Evolutionary conservation across 64 coral and sea anemone species (phyloP), one percentile per base, ranked within the genome.

Genomic region (Astreopora myriophthalma): DNA sequence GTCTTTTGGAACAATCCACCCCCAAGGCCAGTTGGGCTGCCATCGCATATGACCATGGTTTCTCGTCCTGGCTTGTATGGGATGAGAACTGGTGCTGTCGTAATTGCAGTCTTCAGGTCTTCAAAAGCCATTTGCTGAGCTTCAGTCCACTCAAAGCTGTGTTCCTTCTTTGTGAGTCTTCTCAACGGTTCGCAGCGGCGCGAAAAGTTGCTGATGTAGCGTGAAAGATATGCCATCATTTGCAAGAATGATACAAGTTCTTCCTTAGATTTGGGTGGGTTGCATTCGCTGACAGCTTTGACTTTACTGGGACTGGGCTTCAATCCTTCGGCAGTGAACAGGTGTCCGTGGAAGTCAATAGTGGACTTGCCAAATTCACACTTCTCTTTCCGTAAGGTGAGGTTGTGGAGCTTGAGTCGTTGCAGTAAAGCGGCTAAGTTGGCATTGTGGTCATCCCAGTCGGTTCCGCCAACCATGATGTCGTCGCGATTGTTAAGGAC

Each of bases 401-500:
- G 24, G 64, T 74, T 85, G 68, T 92, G 68, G 24, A 29, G 10
- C 81, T 73, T 8, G 1, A 85, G 26, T 92, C 79, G 9, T 46
- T 92, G 72, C 0, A 73, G 34, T 36, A 92, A 32, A 72, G 51
- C 52, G 6, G 28, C 31, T 8, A 86, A 34, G 65, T 71, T 85
- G 9, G 17, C 20, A 22, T 92, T 63, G 23, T 91, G 89, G 44
- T 93, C 84, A 0, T 76, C 71, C 42, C 39, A 40, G 74, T 93
- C 36, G 35, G 12, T 11, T 74, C 83, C 69, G 12, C 70, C 91
- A 11, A 93, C 63, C 70, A 93, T 48, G 17, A 93, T 87, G 40
- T 87, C 83, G 24, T 91, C 89, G 20, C 89, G 6, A 22, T 91
- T 83, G 66, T 91, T 91, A 12, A 91, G 89, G 52, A 73, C 76